Evolutionary conservation across 2,797 vertebrate genomes (phyloP), one percentile per base, ranked within the genome.

Genomic region (Enteromius fasciolatus): DNA sequence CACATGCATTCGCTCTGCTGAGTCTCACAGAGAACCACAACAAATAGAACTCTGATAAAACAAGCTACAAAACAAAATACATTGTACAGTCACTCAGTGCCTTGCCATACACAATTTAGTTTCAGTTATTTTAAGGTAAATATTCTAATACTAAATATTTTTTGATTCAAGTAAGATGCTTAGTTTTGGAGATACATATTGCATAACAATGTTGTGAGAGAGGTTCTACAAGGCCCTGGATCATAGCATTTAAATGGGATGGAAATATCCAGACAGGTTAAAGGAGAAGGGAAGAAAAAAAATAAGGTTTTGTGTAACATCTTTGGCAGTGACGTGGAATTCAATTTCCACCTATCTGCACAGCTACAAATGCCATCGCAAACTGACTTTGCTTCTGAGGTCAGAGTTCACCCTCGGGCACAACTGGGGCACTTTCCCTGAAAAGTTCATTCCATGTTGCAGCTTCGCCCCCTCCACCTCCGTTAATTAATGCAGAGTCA

Each of bases 291-390:
- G 4, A 46, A 15, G 14, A 46, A 12, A 66, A 76, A 14, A 76
- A 70, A 78, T n/a, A 76, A 68, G 28, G 41, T 54, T 59, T 76
- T 86, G 73, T 80, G 79, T 84, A 87, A 85, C 83, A 82, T 86
- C 86, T 86, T 83, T 86, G 81, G 85, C 85, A 88, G 81, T 82
- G 67, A 82, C 52, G 78, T 84, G 86, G 85, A 88, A 80, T 83
- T 82, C 75, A 85, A 18, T 70, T 84, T 83, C 87, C 84, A 88
- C 85, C 67, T 81, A 76, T 85, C 83, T 82, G 76, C 85, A 77
- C 81, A 83, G 78, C 84, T 84, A 77, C 83, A 86, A 85, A 85
- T 83, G 77, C 82, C 75, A 48, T 82, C 14, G 39, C 46, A 48
- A 82, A 23, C 44, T n/a, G 57, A 82, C 67, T 77, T 81, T 48